Percentiles rank a stretch among this genome's conserved stretches.
These are phyloP conservation scores for Cyphomyrus discorhynchus DNA, from an alignment of 2,113 vertebrate species.

Conservation along the genomic window DNA sequence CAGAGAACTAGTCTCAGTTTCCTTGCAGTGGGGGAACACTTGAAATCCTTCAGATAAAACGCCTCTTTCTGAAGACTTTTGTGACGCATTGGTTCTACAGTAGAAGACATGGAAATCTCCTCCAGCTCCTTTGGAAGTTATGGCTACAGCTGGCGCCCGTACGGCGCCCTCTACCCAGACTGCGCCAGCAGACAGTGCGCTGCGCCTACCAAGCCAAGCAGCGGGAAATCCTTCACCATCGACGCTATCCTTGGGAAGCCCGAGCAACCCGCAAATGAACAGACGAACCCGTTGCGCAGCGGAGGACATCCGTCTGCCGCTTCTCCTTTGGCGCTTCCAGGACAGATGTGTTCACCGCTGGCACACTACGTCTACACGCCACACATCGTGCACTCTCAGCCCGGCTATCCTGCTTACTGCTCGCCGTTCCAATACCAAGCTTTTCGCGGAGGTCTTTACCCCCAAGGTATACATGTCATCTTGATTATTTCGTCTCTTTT, in stretches of 20 bases:
- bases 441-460: constrained; percentile 54
- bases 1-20: constrained; percentile 33
- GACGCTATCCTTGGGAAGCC: constrained; percentile 62
- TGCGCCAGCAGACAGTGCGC: constrained; percentile 34
- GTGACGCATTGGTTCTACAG: neutral
- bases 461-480: constrained; percentile 58
- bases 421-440: constrained; percentile 54
- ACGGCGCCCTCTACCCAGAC: constrained; percentile 42
- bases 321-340: constrained; percentile 28
- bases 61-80: neutral
- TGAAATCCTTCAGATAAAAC: constrained; percentile 5
- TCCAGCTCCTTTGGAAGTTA: constrained; percentile 38
- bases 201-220: constrained; percentile 34
- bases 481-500: neutral
- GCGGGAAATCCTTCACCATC: constrained; percentile 66
- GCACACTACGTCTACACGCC: constrained; percentile 44
- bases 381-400: constrained; percentile 43
- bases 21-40: constrained; percentile 15
- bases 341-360: constrained; percentile 36
- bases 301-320: constrained; percentile 33
- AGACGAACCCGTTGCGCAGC: constrained; percentile 21
- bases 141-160: constrained; percentile 51
- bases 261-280: constrained; percentile 30
- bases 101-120: constrained; percentile 52
- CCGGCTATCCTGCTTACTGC: constrained; percentile 55